Percentiles rank a stretch among this genome's conserved stretches.
phyloP scores from a whole-genome alignment of 2,888 invertebrate species.

The Netelia melanura region DNA sequence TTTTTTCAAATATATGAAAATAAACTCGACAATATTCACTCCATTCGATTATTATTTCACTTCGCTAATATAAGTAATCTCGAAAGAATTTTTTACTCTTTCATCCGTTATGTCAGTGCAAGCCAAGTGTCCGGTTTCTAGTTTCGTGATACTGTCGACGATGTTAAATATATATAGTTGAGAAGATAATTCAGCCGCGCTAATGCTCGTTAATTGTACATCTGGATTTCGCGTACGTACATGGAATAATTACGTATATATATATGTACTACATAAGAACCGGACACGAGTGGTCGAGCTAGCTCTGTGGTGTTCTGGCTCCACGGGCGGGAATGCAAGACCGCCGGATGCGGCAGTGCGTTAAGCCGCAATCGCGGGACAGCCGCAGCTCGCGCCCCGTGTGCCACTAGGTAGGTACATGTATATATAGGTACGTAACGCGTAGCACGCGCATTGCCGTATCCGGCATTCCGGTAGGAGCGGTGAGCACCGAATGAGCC shows the following conservation, averaged over 20 bases:
- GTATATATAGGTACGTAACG: constrained; percentile 9
- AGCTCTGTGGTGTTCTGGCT: constrained; percentile 40
- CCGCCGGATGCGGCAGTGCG: constrained; percentile 68
- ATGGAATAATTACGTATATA: neutral
- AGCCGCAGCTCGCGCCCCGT: constrained; percentile 41
- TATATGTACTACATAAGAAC: constrained; percentile 3
- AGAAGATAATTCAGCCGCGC: constrained; percentile 40
- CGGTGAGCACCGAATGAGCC: constrained; percentile 35
- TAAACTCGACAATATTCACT: too few relatives aligned
- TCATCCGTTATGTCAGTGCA: neutral
- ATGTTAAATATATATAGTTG: constrained; percentile 45
- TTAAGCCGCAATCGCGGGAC: constrained; percentile 66
- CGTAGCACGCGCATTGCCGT: constrained; percentile 37
- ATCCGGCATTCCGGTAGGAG: constrained; percentile 58
- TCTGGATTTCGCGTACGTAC: constrained; percentile 43
- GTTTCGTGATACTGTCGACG: constrained; percentile 23
- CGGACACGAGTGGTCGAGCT: constrained; percentile 54
- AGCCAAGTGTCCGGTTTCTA: neutral
- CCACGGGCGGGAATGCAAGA: constrained; percentile 61
- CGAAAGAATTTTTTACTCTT: constrained; percentile 21
- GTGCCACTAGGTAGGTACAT: constrained; percentile 15
- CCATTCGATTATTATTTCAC: neutral
- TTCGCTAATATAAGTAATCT: neutral
- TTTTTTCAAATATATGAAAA: too few relatives aligned
- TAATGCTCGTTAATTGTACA: constrained; percentile 55